phyloP scores from a whole-genome alignment of 92 coral and sea anemone genomes.

The Parazoanthus swiftii region DNA sequence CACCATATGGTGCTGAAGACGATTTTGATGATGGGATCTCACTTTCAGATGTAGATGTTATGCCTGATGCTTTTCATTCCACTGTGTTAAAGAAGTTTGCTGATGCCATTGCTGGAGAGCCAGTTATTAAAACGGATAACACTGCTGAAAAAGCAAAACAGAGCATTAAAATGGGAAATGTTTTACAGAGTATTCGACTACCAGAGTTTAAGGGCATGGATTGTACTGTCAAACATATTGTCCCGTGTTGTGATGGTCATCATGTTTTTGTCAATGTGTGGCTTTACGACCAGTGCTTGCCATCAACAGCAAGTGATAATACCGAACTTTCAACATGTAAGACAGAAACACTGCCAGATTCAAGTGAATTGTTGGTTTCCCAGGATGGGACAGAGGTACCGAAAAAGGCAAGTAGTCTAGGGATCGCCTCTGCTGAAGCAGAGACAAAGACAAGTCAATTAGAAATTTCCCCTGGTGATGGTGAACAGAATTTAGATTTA shows the following conservation, averaged over 20 bases:
- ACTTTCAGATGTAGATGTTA: slow-evolving; percentile 41
- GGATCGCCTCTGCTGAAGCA: neutral
- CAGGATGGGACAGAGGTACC: neutral
- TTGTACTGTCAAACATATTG: slow-evolving; percentile 66
- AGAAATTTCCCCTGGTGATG: neutral
- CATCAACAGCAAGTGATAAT: neutral
- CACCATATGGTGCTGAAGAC: slow-evolving; percentile 52
- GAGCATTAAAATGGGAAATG: slow-evolving; percentile 49
- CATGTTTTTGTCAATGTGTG: slow-evolving; percentile 68
- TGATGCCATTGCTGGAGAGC: slow-evolving; percentile 71
- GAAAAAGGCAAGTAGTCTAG: neutral
- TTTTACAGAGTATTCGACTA: slow-evolving; percentile 73
- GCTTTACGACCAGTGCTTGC: slow-evolving; percentile 20
- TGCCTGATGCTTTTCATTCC: slow-evolving; percentile 67
- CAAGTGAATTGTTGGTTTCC: neutral
- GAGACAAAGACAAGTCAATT: slow-evolving; percentile 2
- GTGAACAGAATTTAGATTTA: neutral
- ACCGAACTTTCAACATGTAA: neutral
- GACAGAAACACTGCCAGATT: neutral
- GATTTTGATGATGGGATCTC: slow-evolving; percentile 49
- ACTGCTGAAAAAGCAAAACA: slow-evolving; percentile 40
- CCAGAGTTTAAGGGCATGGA: slow-evolving; percentile 44
- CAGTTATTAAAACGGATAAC: slow-evolving; percentile 47
- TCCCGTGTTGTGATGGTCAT: slow-evolving; percentile 86
- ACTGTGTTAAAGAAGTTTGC: slow-evolving; percentile 86